These are phyloP conservation scores for Callaeas wilsoni DNA, from an alignment of 2,113 vertebrate species.

Conservation along the genomic window DNA sequence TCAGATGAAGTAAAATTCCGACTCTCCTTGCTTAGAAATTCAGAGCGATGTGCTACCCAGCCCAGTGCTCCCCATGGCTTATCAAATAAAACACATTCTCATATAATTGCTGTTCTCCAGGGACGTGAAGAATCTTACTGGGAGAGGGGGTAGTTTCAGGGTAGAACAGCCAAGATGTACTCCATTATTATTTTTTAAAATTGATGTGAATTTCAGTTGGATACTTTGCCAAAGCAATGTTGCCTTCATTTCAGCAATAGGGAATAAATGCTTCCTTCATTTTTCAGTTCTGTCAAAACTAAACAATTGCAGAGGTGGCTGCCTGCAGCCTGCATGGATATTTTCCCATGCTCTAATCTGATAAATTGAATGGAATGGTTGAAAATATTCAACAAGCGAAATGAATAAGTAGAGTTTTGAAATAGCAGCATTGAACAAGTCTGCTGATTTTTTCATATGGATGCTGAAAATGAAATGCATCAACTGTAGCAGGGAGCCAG, in stretches of 20 bases:
- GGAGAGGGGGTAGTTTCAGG: neutral
- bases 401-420: neutral
- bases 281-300: neutral
- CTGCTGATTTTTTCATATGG: neutral
- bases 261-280: neutral
- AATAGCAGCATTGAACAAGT: neutral
- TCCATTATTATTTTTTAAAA: neutral
- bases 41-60: neutral
- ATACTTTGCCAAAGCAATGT: neutral
- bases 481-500: neutral
- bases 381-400: neutral
- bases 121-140: neutral
- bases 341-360: neutral
- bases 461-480: neutral
- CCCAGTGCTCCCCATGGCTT: neutral
- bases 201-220: neutral
- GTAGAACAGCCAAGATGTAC: neutral
- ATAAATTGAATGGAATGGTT: neutral
- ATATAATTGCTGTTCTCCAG: neutral
- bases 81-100: neutral
- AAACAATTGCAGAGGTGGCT: neutral
- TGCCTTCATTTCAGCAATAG: neutral
- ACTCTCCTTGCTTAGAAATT: neutral
- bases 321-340: neutral
- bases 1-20: neutral